A percentile compares a stretch with the other conserved stretches of the same genome.
These are phyloP conservation scores for Melangyna quadrimaculata DNA, from an alignment of 2,888 invertebrate genomes.

Conservation along the genomic window DNA sequence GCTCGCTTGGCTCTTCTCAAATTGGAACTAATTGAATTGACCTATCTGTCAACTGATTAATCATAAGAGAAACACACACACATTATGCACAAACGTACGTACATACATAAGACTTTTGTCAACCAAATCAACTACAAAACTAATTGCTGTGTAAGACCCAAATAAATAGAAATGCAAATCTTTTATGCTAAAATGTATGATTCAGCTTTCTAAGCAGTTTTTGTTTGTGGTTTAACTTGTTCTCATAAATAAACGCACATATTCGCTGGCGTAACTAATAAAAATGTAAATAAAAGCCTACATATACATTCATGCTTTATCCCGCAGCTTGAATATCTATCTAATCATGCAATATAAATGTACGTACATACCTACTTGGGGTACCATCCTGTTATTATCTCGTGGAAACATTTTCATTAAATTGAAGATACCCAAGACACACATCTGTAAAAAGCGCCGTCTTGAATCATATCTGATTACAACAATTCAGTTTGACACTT, in stretches of 20 bases:
- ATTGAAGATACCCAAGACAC: neutral
- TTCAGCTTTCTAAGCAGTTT: neutral
- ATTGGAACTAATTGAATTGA: constrained; percentile 51
- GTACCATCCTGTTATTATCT: constrained; percentile 51
- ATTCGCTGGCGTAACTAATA: neutral
- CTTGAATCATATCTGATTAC: constrained; percentile 26
- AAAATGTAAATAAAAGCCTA: constrained; percentile 13
- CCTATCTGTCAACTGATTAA: constrained; percentile 56
- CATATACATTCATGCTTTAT: neutral
- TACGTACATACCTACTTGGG: too few relatives aligned
- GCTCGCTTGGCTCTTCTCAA: neutral
- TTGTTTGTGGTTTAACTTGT: neutral
- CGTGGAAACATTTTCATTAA: constrained; percentile 29
- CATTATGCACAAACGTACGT: neutral
- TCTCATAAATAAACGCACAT: constrained; percentile 11
- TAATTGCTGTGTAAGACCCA: neutral
- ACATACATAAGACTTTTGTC: constrained; percentile 12
- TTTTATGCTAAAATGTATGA: neutral
- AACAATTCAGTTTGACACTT: constrained; percentile 37
- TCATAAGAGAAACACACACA: neutral
- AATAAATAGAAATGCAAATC: neutral
- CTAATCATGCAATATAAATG: constrained; percentile 17
- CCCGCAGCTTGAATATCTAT: neutral
- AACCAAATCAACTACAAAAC: neutral
- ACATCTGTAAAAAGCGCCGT: neutral